Evolutionary conservation across 2,113 vertebrate species (phyloP), one percentile per base, ranked within the genome.

Genomic region (Pogonocichla stellata): DNA sequence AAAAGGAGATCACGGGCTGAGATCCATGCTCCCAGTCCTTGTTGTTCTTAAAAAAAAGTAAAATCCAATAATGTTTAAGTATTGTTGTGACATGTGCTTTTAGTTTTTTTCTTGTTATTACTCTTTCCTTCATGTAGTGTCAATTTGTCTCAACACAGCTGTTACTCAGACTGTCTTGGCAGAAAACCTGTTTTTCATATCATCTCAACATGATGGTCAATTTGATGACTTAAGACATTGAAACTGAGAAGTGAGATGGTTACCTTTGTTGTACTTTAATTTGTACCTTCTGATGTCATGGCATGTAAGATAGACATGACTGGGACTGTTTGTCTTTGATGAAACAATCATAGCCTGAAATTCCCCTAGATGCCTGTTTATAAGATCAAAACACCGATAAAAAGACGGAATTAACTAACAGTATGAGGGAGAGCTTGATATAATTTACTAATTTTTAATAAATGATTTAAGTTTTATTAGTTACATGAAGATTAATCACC

Each of bases 11-110:
- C 60, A 17, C 0, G 14, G 51, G 40, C 25, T 86, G 75, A 73
- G 50, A 88, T 93, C 71, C 66, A 42, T 86, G 42, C 40, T 97
- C 28, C 67, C 25, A 56, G 33, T 71, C 33, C 64, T 86, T 80
- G 61, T 83, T 80, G 66, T 60, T 86, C 58, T 90, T 57, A 66
- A 91, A 86, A 50, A 90, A 94, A 85, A 47, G 29, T 10, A 5
- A 34, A 89, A 93, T 74, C 65, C 89, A 92, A 93, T 96, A 93
- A 88, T 71, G 91, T 90, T 93, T 96, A 95, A 96, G 62, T 80
- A 66, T 14, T 88, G 40, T 71, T 92, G 90, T 84, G 95, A 95
- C 88, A 88, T 40, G 64, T 74, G 64, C 36, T 95, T 90, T 90
- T 83, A 64, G 40, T 56, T 95, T 86, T 66, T 66, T 88, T 83